A percentile compares a stretch with the other conserved stretches of the same genome.
Evolutionary conservation across 2,797 vertebrate genomes (phyloP).

Genomic region (Sebastes variabilis): DNA sequence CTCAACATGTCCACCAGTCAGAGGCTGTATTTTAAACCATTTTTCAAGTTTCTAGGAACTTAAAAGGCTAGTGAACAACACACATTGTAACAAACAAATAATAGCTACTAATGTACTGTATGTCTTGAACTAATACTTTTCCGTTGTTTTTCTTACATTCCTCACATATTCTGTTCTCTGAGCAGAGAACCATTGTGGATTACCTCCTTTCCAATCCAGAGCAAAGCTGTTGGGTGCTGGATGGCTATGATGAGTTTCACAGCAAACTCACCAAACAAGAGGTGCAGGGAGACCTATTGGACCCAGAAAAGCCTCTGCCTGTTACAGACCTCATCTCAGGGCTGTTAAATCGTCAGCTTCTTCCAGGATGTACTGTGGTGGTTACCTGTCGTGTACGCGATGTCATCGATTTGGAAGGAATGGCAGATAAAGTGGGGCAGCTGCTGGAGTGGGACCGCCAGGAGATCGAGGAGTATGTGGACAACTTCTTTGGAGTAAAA

Average conservation of each 20-base stretch:
- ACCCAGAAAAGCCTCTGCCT: constrained; percentile 42
- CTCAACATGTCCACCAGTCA: not conserved
- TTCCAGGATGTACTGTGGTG: constrained; percentile 88
- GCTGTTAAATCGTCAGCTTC: constrained; percentile 83
- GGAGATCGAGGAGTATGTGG: constrained; percentile 83
- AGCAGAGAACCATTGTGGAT: constrained; percentile 74
- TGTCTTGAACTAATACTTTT: not conserved
- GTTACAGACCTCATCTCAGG: constrained; percentile 83
- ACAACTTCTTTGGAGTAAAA: constrained; percentile 80
- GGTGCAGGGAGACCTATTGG: not conserved
- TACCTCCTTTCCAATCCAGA: constrained; percentile 83
- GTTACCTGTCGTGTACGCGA: constrained; percentile 87
- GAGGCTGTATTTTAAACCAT: not conserved
- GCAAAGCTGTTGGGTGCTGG: constrained; percentile 87
- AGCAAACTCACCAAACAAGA: constrained; percentile 50
- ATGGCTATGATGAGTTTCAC: constrained; percentile 91
- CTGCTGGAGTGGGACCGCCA: constrained; percentile 85
- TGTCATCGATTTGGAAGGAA: constrained; percentile 72
- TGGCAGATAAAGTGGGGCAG: constrained; percentile 77
- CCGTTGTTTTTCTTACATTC: not conserved
- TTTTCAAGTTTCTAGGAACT: not conserved
- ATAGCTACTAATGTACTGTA: not conserved
- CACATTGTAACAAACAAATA: not conserved
- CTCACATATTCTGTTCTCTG: not conserved
- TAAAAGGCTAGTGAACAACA: not conserved